These are phyloP conservation scores for Copsychus sechellarum DNA, from an alignment of 2,113 vertebrate species.

Conservation along the genomic window DNA sequence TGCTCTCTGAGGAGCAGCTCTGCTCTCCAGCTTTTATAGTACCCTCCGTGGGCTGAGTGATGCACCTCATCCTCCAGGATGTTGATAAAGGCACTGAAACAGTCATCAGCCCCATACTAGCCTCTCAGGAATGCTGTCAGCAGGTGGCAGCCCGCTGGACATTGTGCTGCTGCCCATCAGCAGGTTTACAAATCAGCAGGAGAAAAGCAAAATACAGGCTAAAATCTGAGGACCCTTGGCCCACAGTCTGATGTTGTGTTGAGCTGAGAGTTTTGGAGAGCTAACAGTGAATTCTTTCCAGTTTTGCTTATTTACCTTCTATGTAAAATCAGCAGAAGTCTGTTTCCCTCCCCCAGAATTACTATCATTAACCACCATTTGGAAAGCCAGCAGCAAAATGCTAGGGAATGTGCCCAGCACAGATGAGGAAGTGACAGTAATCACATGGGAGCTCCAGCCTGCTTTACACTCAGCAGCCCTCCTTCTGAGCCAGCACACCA, in stretches of 20 bases:
- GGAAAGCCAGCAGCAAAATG: neutral
- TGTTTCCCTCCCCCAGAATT: neutral
- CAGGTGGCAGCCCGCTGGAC: neutral
- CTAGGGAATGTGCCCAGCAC: neutral
- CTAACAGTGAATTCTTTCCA: neutral
- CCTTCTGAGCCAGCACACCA: neutral
- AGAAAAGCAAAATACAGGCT: neutral
- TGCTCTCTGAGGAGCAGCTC: neutral
- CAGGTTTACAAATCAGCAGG: neutral
- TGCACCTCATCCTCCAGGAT: neutral
- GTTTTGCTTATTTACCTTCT: neutral
- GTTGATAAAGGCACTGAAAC: neutral
- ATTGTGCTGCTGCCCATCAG: neutral
- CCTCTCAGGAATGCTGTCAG: neutral
- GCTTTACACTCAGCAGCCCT: neutral
- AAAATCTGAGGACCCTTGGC: neutral
- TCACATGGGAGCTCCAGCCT: neutral
- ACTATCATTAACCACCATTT: neutral
- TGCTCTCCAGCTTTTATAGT: neutral
- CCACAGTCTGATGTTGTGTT: neutral
- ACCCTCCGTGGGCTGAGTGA: neutral
- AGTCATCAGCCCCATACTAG: neutral
- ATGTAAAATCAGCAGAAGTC: neutral
- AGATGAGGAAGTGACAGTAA: neutral
- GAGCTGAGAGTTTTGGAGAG: neutral